Evolutionary conservation across 2,888 invertebrate species (phyloP).

Genomic region (Stenodema calcarata): DNA sequence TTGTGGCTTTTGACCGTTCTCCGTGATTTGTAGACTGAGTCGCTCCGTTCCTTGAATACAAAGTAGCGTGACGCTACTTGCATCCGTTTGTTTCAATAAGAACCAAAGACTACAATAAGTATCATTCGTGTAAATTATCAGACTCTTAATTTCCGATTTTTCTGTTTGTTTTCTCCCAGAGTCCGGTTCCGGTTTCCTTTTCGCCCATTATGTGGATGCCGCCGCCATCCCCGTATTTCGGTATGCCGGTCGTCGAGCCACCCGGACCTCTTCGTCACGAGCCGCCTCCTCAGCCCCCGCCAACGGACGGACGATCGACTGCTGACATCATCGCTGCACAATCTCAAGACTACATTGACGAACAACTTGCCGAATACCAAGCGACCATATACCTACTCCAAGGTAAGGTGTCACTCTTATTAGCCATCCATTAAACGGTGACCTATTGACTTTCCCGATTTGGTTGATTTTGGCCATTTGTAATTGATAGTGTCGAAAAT

Average conservation of each 20-base stretch:
- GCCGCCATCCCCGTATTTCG: conserved; percentile 66
- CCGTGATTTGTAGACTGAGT: no score
- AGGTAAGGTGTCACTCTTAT: no score
- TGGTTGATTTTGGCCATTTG: no score
- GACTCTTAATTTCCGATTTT: neutral
- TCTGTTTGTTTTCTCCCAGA: conserved; percentile 19
- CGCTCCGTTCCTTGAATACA: no score
- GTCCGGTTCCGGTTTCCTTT: conserved; percentile 51
- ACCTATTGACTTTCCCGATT: no score
- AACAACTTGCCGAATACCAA: conserved; percentile 91
- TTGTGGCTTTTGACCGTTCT: no score
- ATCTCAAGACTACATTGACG: conserved; percentile 93
- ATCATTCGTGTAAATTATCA: neutral
- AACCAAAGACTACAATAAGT: neutral
- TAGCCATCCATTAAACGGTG: no score
- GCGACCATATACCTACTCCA: conserved; percentile 88
- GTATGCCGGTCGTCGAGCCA: conserved; percentile 76
- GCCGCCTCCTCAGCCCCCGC: conserved; percentile 44
- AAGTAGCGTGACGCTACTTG: no score
- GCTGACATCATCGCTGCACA: conserved; percentile 92
- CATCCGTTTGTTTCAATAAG: no score
- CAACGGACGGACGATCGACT: conserved; percentile 76
- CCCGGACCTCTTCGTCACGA: conserved; percentile 64
- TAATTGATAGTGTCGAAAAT: no score
- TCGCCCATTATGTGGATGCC: conserved; percentile 56